A percentile compares a stretch with the other conserved stretches of the same genome.
Conservation (phyloP, 2,888 invertebrate species). For the Pherbina coryleti region DNA sequence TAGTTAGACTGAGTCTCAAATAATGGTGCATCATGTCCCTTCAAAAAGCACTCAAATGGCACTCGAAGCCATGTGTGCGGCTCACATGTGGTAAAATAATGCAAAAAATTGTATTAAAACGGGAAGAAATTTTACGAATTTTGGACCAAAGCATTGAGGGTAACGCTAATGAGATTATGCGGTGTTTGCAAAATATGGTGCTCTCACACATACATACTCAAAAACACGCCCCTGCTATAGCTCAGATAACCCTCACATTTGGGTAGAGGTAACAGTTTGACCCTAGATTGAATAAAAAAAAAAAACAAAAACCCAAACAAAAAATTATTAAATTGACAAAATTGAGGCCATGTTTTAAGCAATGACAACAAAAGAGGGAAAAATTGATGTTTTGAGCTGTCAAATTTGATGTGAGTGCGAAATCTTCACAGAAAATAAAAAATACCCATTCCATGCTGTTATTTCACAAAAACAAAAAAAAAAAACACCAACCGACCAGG, state of each 20-base stretch:
- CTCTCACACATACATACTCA: too few species aligned
- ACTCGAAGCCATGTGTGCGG: conserved; percentile 1
- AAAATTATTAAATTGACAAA: conserved; percentile 19
- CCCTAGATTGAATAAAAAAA: background rate
- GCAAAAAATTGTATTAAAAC: background rate
- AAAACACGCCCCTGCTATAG: background rate
- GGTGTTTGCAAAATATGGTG: background rate
- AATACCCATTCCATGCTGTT: background rate
- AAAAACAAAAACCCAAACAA: background rate
- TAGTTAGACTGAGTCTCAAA: too few species aligned
- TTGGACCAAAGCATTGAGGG: background rate
- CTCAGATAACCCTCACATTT: background rate
- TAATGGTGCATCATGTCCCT: too few species aligned
- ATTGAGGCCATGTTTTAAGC: background rate
- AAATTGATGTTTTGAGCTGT: background rate
- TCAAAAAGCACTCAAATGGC: background rate
- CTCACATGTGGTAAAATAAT: background rate
- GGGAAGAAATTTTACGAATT: background rate
- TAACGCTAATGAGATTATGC: conserved; percentile 4
- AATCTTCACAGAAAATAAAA: background rate
- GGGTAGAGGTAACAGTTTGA: background rate
- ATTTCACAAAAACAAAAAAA: background rate
- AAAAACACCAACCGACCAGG: background rate
- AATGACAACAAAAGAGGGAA: background rate
- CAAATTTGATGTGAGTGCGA: conserved; percentile 9